Evolutionary conservation across 2,888 invertebrate genomes (phyloP).

Genomic region (Drosophila yooni): DNA sequence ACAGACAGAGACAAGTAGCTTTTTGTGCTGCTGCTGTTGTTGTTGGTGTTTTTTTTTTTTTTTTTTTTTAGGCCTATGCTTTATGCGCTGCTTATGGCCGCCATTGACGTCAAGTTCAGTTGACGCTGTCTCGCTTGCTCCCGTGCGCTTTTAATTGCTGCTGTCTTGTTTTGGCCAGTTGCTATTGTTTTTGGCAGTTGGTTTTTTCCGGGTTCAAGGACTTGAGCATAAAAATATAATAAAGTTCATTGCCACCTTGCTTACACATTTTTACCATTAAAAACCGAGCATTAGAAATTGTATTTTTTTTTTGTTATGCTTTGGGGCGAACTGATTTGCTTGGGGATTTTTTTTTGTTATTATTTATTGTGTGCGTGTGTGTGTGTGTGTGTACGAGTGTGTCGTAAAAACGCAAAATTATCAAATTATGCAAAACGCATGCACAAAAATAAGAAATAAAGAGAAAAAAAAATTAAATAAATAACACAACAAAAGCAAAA

Average conservation of each 20-base stretch:
- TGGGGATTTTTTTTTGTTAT: slow-evolving; percentile 29
- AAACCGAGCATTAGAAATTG: slow-evolving; percentile 42
- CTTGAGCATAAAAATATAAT: slow-evolving; percentile 62
- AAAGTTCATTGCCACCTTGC: slow-evolving; percentile 77
- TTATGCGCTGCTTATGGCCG: slow-evolving; percentile 33
- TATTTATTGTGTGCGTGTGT: background rate
- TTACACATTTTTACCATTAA: slow-evolving; percentile 63
- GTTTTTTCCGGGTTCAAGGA: slow-evolving; percentile 69
- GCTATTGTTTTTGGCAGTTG: slow-evolving; percentile 28
- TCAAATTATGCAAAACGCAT: slow-evolving; percentile 66
- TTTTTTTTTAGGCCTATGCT: slow-evolving; percentile 50
- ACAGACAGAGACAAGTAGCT: slow-evolving; percentile 26
- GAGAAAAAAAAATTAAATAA: slow-evolving; percentile 17
- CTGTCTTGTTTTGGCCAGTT: slow-evolving; percentile 7
- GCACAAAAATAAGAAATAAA: slow-evolving; percentile 38
- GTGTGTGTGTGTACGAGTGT: background rate
- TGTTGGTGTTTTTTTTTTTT: background rate
- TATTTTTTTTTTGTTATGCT: slow-evolving; percentile 32
- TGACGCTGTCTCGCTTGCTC: slow-evolving; percentile 40
- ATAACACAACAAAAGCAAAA: slow-evolving; percentile 32
- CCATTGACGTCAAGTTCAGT: slow-evolving; percentile 74
- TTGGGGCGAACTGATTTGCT: background rate
- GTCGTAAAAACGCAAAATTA: slow-evolving; percentile 60
- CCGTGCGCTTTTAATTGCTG: background rate
- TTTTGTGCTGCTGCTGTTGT: background rate